Evolutionary conservation across 1,140 invertebrate genomes (phyloP).

Genomic region (Temnothorax nylanderi): DNA sequence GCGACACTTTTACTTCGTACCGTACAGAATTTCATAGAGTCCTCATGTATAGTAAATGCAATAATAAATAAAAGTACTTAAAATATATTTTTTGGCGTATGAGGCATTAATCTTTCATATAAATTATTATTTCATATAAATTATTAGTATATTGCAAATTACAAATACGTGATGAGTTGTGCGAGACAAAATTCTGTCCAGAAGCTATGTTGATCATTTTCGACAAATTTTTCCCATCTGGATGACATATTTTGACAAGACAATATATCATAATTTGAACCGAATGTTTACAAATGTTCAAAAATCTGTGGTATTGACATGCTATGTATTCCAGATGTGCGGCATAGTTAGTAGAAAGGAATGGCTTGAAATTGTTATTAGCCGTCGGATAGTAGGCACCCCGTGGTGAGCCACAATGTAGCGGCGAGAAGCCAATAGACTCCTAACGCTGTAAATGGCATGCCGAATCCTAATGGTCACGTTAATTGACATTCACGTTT

Average conservation of each 20-base stretch:
- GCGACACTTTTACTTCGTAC: background rate
- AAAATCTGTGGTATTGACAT: conserved; percentile 69
- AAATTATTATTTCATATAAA: background rate
- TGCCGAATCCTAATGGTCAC: conserved; percentile 25
- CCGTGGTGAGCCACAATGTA: conserved; percentile 74
- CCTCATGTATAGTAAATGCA: background rate
- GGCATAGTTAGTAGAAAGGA: conserved; percentile 66
- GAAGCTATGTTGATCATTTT: background rate
- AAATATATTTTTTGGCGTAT: background rate
- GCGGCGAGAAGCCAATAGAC: conserved; percentile 52
- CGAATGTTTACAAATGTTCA: conserved; percentile 69
- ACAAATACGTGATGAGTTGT: background rate
- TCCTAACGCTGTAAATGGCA: conserved; percentile 58
- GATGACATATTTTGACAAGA: background rate
- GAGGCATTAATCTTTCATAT: background rate
- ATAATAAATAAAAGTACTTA: background rate
- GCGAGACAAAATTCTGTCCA: background rate
- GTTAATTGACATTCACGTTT: conserved; percentile 68
- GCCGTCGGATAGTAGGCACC: conserved; percentile 72
- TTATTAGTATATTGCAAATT: background rate
- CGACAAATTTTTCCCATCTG: background rate
- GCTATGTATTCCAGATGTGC: conserved; percentile 69
- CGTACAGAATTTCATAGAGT: background rate
- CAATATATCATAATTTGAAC: conserved; percentile 67
- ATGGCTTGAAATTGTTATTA: conserved; percentile 77